Evolutionary conservation across 1,140 invertebrate genomes (phyloP), one percentile per base, ranked within the genome.

Genomic region (Lepidurus arcticus): DNA sequence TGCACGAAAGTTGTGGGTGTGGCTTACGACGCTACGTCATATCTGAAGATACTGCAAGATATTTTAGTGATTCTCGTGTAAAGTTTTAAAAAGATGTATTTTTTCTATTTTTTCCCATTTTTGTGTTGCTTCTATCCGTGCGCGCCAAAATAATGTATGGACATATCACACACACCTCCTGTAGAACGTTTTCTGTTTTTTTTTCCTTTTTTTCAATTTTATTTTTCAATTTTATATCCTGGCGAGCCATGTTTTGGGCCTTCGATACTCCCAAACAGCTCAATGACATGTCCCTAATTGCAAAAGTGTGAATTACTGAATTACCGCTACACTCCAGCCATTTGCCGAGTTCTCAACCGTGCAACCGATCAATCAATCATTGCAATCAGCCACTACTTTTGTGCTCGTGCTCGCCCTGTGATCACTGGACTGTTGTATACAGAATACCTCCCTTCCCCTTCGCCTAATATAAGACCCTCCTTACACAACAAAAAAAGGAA

Each of bases 351-450:
- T 65, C 53, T 65, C 53, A 65, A 65, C 9, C 53, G 53, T 65
- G 21, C 53, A 65, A 47, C 45, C 45, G 6, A 21, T 65, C 53
- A 65, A 65, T 65, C 53, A 65, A 65, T 65, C 53, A 65, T 65
- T 65, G 53, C 53, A 65, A 65, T 65, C 53, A 65, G 53, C 53
- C 21, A 65, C 53, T 65, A 65, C 9, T 65, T 65, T 65, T 65
- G 16, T 65, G 53, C 53, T 65, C 16, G 53, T 21, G 53, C 53
- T 65, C 53, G 53, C 53, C 53, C 53, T 65, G 53, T 65, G 53
- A 65, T 65, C 53, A 65, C 53, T 65, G 53, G 21, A 65, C 53
- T 65, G 53, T 21, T 65, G 53, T 65, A 65, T 65, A 16, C 16
- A 65, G 53, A 21, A 65, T 13, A 65, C 53, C 53, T 65, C 21